Conservation (phyloP, 2,113 vertebrate species). For the Oriolus oriolus region DNA sequence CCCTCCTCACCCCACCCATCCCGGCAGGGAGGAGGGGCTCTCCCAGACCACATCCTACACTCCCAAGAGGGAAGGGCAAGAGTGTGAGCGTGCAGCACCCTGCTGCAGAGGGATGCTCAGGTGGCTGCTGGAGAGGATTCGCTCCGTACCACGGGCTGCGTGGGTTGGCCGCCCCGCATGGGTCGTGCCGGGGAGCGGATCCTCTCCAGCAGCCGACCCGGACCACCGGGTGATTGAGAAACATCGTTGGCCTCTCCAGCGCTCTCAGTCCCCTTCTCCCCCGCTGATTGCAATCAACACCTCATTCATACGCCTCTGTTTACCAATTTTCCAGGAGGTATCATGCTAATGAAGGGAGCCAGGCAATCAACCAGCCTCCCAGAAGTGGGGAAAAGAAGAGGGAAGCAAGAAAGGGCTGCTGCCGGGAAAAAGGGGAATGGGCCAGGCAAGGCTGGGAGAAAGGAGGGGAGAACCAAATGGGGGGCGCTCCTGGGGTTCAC, state of each 20-base stretch:
- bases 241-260: not conserved
- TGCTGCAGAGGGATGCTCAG: not conserved
- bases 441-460: not conserved
- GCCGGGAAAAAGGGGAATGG: not conserved
- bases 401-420: not conserved
- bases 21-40: fast-evolving
- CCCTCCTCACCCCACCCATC: not conserved
- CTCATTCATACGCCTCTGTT: constrained; percentile 56
- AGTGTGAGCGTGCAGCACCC: fast-evolving
- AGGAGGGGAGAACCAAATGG: not conserved
- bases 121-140: not conserved
- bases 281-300: constrained; percentile 70
- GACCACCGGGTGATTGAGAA: constrained; percentile 25
- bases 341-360: constrained; percentile 35
- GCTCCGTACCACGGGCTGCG: fast-evolving
- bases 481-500: not conserved
- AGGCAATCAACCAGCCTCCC: constrained; percentile 25
- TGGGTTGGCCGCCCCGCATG: fast-evolving
- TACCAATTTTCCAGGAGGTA: constrained; percentile 43
- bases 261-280: constrained; percentile 17
- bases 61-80: fast-evolving
- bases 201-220: not conserved
- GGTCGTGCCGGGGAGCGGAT: not conserved
- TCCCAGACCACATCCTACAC: not conserved
- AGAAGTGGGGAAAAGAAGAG: constrained; percentile 11